Percentiles rank a stretch among this genome's conserved stretches.
Evolutionary conservation across 2,113 vertebrate genomes (phyloP).

Genomic region (Phyllostomus discolor): DNA sequence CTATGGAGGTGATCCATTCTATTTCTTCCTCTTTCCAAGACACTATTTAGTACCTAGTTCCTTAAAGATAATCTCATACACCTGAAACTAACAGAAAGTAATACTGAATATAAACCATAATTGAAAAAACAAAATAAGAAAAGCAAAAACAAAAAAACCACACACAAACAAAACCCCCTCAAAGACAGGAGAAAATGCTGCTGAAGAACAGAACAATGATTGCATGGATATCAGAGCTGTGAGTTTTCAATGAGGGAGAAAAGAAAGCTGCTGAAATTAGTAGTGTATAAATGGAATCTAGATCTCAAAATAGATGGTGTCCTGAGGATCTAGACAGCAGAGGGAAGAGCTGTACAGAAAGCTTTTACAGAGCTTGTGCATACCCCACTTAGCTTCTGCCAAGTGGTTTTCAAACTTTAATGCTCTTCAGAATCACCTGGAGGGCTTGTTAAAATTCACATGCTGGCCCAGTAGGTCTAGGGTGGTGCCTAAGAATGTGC

Average conservation of each 20-base stretch:
- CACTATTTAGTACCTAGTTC: background rate
- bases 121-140: too few relatives aligned
- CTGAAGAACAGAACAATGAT: too few relatives aligned
- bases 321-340: background rate
- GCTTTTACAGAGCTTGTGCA: background rate
- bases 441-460: background rate
- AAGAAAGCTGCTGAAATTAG: background rate
- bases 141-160: too few relatives aligned
- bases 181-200: background rate
- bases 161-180: background rate
- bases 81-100: too few relatives aligned
- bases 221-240: background rate
- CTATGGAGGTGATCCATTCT: background rate
- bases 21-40: background rate
- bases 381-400: background rate
- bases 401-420: background rate
- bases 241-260: background rate
- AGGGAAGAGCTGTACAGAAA: background rate
- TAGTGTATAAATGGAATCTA: background rate
- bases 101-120: too few relatives aligned
- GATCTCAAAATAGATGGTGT: background rate
- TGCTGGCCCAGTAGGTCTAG: background rate
- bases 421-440: background rate
- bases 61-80: background rate
- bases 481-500: background rate